Base-by-base conservation (phyloP, 1,140 invertebrate genomes). In the Metaphire vulgaris region DNA sequence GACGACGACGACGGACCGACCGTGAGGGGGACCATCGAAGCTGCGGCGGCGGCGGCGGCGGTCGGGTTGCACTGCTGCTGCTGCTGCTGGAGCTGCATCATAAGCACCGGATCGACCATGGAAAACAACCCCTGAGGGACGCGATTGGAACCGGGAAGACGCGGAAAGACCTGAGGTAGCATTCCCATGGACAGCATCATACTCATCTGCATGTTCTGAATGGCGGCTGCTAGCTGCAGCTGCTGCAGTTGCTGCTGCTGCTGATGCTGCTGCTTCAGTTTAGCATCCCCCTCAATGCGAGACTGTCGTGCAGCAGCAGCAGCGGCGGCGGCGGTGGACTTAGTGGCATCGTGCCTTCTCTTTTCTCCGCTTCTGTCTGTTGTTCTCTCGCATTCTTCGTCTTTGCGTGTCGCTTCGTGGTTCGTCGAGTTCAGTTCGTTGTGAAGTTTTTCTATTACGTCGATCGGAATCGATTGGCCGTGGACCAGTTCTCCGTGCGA, bases 401-500 rank as follows among this genome's bases (percentile, higher is more conserved):
- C n/a, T n/a, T n/a, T n/a, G n/a, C n/a, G n/a, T n/a, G n/a, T n/a
- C n/a, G n/a, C n/a, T n/a, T n/a, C n/a, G n/a, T n/a, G n/a, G n/a
- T n/a, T n/a, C n/a, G n/a, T n/a, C n/a, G n/a, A n/a, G n/a, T 80
- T 82, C 66, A 86, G 93, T 81, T 93, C 91, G 86, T 95, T 92
- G 33, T 93, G 93, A 87, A 95, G 95, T 84, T 93, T 91, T 87
- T 96, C 94, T 68, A 97, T 88, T 82, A 93, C 92, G 82, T 95
- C 92, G 31, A 92, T 88, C 16, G 94, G 94, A 74, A 97, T 92
- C 84, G 95, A 88, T 85, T 94, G 92, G 83, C 92, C 92, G 87
- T 97, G 95, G 78, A 95, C 91, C 89, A 97, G 94, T 89, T 97
- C 95, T 87, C 93, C 93, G 86, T 97, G 95, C 80, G 94, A 92